Evolutionary conservation across 2,113 vertebrate genomes (phyloP).

Genomic region (Gambusia holbrooki): DNA sequence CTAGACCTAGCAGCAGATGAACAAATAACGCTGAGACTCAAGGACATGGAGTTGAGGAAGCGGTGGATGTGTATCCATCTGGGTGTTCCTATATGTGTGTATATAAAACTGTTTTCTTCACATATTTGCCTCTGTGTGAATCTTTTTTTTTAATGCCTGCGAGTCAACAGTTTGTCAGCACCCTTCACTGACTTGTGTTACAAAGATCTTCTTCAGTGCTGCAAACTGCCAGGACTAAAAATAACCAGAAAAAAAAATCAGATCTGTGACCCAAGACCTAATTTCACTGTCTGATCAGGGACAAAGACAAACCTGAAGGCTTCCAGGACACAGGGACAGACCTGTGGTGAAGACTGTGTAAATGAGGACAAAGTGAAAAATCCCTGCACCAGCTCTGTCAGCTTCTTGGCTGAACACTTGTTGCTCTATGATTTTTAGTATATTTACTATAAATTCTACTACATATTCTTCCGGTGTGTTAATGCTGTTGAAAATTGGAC

Average conservation of each 20-base stretch:
- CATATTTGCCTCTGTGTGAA: neutral
- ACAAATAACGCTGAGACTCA: slow-evolving; percentile 51
- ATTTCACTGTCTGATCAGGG: slow-evolving; percentile 41
- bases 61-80: slow-evolving; percentile 7
- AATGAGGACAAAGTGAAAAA: neutral
- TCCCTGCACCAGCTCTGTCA: neutral
- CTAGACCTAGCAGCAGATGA: slow-evolving; percentile 29
- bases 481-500: no score
- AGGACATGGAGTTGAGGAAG: slow-evolving; percentile 51
- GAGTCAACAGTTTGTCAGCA: slow-evolving; percentile 13
- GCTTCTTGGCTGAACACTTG: neutral
- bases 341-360: neutral
- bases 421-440: neutral
- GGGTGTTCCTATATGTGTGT: neutral
- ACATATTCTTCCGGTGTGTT: no score
- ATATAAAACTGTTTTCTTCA: neutral
- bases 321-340: neutral
- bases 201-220: slow-evolving; percentile 60
- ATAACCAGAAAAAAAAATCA: slow-evolving; percentile 64
- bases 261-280: slow-evolving; percentile 37
- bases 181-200: slow-evolving; percentile 52
- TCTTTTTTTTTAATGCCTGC: slow-evolving; percentile 5
- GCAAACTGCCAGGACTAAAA: slow-evolving; percentile 64
- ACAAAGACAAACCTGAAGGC: slow-evolving; percentile 25
- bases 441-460: neutral